Evolutionary conservation across 2,113 vertebrate genomes (phyloP), one percentile per base, ranked within the genome.

Genomic region (human (Homo sapiens)): DNA sequence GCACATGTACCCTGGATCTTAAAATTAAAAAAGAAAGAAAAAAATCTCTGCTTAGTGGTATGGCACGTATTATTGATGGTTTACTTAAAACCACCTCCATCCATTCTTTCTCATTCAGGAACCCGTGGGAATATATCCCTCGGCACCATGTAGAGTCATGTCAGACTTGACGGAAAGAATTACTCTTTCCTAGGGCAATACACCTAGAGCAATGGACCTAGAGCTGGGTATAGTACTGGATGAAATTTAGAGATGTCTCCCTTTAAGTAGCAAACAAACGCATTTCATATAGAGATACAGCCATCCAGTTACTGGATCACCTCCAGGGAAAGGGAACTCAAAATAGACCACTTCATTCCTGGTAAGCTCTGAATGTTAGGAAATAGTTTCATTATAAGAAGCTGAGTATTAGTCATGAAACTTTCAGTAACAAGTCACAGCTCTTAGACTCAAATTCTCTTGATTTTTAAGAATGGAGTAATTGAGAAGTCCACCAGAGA

Each of bases 401-500:
- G 27, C 17, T 50, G 79, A 83, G 35, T 73, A 35, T 73, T 50
- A 68, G 73, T 38, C 9, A 70, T 78, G 45, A 81, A 52, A 66
- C 16, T 81, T 83, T 90, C 32, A 84, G 17, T 90, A 94, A 70
- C n/a, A 94, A 94, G 27, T 85, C 61, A 82, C 3, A 83, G 30
- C 35, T 89, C 52, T 52, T 35, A 61, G 55, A 43, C 30, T 83
- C 45, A 93, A 70, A 76, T 55, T 83, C 59, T 87, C 20, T n/a
- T 91, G 50, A 70, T 81, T 73, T 94, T 90, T 92, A 70, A 73
- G 68, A 94, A 79, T 23, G 13, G 4, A 35, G 73, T 96, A 64
- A 93, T 30, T 73, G 45, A 78, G 93, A 94, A 59, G 6, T 50
- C 66, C 35, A 64, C 8, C 18, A 35, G 43, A 61, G 30, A 12